Evolutionary conservation across 2,797 vertebrate species (phyloP), one percentile per base, ranked within the genome.

Genomic region (Enteromius unitaeniatus): DNA sequence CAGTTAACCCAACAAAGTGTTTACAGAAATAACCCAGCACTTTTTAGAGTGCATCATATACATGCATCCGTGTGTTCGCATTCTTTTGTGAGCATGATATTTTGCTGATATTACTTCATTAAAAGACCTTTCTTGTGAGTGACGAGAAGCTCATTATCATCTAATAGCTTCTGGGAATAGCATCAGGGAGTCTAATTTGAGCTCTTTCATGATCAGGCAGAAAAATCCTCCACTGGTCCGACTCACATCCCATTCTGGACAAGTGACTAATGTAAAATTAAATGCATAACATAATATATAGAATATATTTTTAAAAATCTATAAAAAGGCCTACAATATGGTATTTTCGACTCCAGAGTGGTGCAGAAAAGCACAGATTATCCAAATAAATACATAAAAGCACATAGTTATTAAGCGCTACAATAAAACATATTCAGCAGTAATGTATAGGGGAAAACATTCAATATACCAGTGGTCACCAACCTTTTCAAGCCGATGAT

Each of bases 91-190:
- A 81, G 47, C 49, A 31, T 31, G 28, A 4, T 78, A 51, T 87
- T 86, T 73, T 86, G 69, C 90, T 87, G 87, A 83, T 82, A 73
- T 82, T 42, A 79, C 69, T 86, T 78, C 69, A 79, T 67, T 70
- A 79, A 90, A 76, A 86, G 62, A 82, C 53, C 69, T 76, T 75
- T 80, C 75, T 69, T 86, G 80, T 31, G 76, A 83, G 88, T 87
- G 82, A 82, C 49, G 79, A 79, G 68, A 84, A 81, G 69, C 83
- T 86, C 84, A 85, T 87, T 89, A 85, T 58, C 81, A 70, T 74
- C 70, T 88, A 89, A 91, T 86, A 79, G 82, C 51, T 78, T 82
- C 78, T 78, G 77, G 81, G 80, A 88, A 86, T 85, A 86, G 49
- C 74, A 85, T 58, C 84, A 82, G 81, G 51, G 67, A 74, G 72